Percentiles rank a stretch among this genome's conserved stretches.
Evolutionary conservation across 2,888 invertebrate species (phyloP).

Genomic region (Clusia tigrina): DNA sequence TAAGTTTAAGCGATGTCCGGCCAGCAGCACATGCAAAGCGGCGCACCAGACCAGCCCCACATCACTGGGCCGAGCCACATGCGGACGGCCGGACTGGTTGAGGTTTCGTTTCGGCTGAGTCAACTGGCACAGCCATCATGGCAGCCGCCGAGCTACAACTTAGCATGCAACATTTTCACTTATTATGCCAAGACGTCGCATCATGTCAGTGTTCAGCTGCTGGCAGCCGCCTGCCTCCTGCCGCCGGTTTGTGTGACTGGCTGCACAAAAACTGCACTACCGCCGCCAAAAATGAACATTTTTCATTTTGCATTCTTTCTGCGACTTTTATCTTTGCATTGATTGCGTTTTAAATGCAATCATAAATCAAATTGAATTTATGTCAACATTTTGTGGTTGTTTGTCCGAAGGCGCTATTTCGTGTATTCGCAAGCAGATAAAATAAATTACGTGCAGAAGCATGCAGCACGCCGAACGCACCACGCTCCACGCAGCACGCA

Average conservation of each 20-base stretch:
- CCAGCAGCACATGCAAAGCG: neutral
- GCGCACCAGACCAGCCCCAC: too few relatives aligned
- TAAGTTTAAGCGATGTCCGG: neutral
- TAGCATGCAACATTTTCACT: conserved; percentile 20
- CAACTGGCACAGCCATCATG: neutral
- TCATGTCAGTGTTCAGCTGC: neutral
- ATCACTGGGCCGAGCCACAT: too few relatives aligned
- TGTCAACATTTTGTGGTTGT: conserved; percentile 55
- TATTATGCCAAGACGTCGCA: neutral
- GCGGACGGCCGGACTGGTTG: too few relatives aligned
- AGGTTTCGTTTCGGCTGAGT: too few relatives aligned
- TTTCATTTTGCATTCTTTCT: conserved; percentile 34
- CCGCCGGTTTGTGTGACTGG: too few relatives aligned
- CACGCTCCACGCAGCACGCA: neutral
- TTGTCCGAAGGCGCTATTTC: conserved; percentile 54
- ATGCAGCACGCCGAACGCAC: neutral
- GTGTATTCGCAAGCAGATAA: conserved; percentile 45
- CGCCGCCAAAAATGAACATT: neutral
- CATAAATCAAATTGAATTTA: conserved; percentile 57
- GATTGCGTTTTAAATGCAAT: conserved; percentile 57
- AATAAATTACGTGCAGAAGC: conserved; percentile 41
- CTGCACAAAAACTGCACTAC: too few relatives aligned
- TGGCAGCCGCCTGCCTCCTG: too few relatives aligned
- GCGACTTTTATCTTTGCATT: conserved; percentile 42
- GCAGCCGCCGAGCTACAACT: neutral